Base-by-base conservation (phyloP, 2,888 invertebrate genomes). In the Andrena praecox region DNA sequence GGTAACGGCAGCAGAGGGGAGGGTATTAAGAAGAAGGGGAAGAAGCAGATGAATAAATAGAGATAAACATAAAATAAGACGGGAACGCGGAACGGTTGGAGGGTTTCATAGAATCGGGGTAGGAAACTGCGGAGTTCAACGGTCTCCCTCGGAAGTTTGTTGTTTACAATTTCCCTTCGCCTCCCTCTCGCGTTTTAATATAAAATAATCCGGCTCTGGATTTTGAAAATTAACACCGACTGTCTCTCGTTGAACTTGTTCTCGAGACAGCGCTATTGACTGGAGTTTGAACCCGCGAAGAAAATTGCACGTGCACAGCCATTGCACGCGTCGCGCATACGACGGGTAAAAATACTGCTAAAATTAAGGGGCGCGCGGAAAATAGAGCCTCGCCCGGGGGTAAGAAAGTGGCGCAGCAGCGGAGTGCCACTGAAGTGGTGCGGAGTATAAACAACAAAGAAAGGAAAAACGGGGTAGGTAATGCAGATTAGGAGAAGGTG, bases 401-500 rank as follows among this genome's bases (percentile, higher is more conserved):
- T 31, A 54, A 52, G 29, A 67, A 67, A 67, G 48, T 67, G 50
- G n/a, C n/a, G n/a, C n/a, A 5, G 50, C 64, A 4, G 27, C 10
- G 12, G 16, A 7, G 64, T 7, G 42, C 24, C 63, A 42, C 24
- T 0, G n/a, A 50, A n/a, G 62, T 54, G 33, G 20, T 20, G 27
- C 52, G 33, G 29, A 31, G 24, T 33, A 54, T 68, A 68, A 54
- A 68, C 67, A 52, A 67, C 7, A 12, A 24, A 1, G 52, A 16
- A 20, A 29, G 24, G 33, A 33, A 24, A 31, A 52, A 33, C 54
- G 54, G 33, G 24, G 50, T 54, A 68, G 24, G 50, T 54, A 68
- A 68, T 68, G 67, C 54, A 68, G 52, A 68, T 68, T 68, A 68
- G 33, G 24, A 10, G n/a, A 29, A 56, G 24, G 10, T 29, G 10